These are phyloP conservation scores for Zygogramma bicolorata DNA, from an alignment of 2,888 invertebrate genomes.

Conservation along the genomic window DNA sequence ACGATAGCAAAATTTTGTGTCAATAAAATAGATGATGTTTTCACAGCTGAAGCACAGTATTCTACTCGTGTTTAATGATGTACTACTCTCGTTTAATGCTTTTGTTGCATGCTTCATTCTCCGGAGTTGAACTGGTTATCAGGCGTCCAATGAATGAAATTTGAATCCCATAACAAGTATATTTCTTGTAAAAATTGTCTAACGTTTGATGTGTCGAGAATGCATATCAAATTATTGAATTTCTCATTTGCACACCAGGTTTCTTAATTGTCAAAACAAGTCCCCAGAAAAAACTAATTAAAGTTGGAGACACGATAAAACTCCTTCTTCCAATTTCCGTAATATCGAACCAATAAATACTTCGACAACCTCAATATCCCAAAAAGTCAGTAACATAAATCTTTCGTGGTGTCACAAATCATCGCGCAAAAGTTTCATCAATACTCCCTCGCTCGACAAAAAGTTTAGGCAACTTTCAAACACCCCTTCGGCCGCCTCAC, in stretches of 20 bases:
- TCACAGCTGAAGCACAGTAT: too few species aligned
- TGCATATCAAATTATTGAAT: not conserved
- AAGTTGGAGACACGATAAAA: not conserved
- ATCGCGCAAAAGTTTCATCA: not conserved
- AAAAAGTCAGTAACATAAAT: not conserved
- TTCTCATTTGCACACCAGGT: not conserved
- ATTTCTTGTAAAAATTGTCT: too few species aligned
- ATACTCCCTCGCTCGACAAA: not conserved
- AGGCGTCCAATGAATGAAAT: too few species aligned
- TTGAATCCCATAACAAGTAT: too few species aligned
- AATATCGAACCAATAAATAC: not conserved
- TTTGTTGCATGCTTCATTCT: too few species aligned
- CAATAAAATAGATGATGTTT: too few species aligned
- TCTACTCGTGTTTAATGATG: too few species aligned
- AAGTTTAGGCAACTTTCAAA: slow-evolving; percentile 1
- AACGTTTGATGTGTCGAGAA: too few species aligned
- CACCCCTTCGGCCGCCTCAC: not conserved
- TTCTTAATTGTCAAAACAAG: not conserved
- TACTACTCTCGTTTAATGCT: too few species aligned
- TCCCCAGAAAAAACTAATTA: not conserved
- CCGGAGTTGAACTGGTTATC: too few species aligned
- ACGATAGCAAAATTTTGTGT: too few species aligned
- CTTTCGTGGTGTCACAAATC: not conserved
- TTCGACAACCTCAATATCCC: not conserved
- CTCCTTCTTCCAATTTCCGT: not conserved